Evolutionary conservation across 2,888 invertebrate genomes (phyloP), one percentile per base, ranked within the genome.

Genomic region (Synanthedon tipuliformis): DNA sequence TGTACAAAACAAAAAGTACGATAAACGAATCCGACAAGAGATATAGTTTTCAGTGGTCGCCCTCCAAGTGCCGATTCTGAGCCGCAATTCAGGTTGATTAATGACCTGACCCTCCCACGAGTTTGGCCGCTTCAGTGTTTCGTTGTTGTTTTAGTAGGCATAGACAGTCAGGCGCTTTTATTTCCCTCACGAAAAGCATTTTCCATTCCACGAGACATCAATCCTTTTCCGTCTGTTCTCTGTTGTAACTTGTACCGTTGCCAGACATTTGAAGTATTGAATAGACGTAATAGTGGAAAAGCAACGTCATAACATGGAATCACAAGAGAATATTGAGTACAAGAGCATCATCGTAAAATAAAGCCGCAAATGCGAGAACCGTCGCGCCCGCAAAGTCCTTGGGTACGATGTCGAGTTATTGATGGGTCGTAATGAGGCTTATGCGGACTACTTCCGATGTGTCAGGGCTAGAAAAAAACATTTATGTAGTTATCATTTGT

Each of bases 341-440:
- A 68, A 64, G 64, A 61, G 58, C 63, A 58, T 64, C 60, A 55
- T 63, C 64, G 62, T 65, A 58, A 61, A 59, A 55, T 55, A 64
- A 66, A 69, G 62, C 66, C 64, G 57, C 63, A 65, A 62, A 66
- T 68, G 67, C 65, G 68, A 64, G 59, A 57, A 57, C 55, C 53
- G 56, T 57, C 54, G 34, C 59, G 59, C 41, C 23, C 50, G 41
- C 57, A 62, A 63, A 63, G 62, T 60, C 59, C 59, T 58, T 54
- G 57, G 62, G 64, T 60, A 62, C 61, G 51, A 51, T 48, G 52
- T 57, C 57, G 61, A 62, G 66, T 64, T 72, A 73, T 73, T 67
- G 71, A 72, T 73, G 65, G 65, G 56, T 56, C 63, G 68, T 71
- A 71, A 69, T 69, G 68, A 69, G 62, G 61, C 62, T 61, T 60